Percentiles rank a stretch among this genome's conserved stretches.
phyloP scores from a whole-genome alignment of 2,888 invertebrate genomes.

The Eupithecia exiguata region DNA sequence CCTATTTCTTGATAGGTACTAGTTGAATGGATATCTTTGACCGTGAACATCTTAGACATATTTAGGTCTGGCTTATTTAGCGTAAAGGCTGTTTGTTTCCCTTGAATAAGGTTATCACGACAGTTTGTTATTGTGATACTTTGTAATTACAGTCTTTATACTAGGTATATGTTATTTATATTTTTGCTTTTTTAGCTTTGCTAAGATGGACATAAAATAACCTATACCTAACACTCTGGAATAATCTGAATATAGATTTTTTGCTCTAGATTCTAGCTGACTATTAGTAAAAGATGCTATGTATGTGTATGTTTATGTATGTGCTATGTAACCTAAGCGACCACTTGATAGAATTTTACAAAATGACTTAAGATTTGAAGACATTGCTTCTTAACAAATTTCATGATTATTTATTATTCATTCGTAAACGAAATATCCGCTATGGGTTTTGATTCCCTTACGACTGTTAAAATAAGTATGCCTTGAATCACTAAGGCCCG shows the following conservation, averaged over 20 bases:
- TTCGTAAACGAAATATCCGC: not conserved
- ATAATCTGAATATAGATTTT: too few species aligned
- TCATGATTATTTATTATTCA: not conserved
- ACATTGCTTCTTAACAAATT: not conserved
- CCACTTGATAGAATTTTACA: too few species aligned
- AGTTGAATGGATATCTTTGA: slow-evolving; percentile 8
- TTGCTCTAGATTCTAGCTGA: too few species aligned
- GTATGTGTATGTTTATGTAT: too few species aligned
- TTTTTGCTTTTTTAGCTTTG: not conserved
- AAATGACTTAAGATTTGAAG: too few species aligned
- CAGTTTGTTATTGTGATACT: slow-evolving; percentile 1
- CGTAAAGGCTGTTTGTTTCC: slow-evolving; percentile 7
- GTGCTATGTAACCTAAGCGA: too few species aligned
- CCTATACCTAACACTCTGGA: too few species aligned
- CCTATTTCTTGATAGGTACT: slow-evolving; percentile 24
- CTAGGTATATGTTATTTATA: not conserved
- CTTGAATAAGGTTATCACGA: not conserved
- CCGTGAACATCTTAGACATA: slow-evolving; percentile 8
- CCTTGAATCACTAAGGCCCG: not conserved
- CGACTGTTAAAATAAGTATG: not conserved
- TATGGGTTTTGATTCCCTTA: not conserved
- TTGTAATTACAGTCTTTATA: not conserved
- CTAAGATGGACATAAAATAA: not conserved
- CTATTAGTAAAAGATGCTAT: too few species aligned
- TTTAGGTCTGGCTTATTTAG: slow-evolving; percentile 12